phyloP scores from a whole-genome alignment of 2,888 invertebrate species.

The Phyto melanocephala region DNA sequence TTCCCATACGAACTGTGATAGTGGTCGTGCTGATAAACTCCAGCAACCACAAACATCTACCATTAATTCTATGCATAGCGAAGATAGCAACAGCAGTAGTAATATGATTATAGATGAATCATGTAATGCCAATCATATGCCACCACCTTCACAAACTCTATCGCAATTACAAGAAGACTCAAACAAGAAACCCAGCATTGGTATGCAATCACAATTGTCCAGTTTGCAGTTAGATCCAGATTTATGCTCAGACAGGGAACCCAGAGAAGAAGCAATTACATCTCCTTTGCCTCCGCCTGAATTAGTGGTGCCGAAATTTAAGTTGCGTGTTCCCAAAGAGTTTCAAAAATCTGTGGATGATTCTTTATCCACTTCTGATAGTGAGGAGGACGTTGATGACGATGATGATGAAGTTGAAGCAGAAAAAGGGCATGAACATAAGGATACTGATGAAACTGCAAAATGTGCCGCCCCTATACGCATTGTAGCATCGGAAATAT shows the following conservation, averaged over 20 bases:
- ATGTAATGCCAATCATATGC: constrained; percentile 63
- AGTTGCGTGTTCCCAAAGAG: constrained; percentile 84
- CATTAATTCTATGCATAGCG: constrained; percentile 58
- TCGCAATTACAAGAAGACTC: background rate
- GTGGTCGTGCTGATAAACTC: constrained; percentile 22
- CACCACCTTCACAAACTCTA: constrained; percentile 4
- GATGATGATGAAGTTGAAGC: constrained; percentile 61
- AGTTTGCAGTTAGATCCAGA: constrained; percentile 30
- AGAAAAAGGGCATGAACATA: background rate
- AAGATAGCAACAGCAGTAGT: constrained; percentile 70
- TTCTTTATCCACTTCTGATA: constrained; percentile 76
- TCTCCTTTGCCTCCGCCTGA: constrained; percentile 32
- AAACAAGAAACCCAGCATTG: background rate
- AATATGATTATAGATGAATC: constrained; percentile 71
- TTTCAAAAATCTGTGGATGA: constrained; percentile 79
- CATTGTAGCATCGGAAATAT: background rate
- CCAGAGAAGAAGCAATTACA: background rate
- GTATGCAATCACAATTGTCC: background rate
- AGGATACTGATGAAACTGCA: background rate
- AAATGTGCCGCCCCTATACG: background rate
- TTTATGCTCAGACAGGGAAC: constrained; percentile 47
- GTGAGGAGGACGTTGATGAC: constrained; percentile 72
- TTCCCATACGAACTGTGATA: constrained; percentile 62
- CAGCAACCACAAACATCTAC: constrained; percentile 39
- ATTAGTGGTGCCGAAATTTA: constrained; percentile 83